phyloP scores from a whole-genome alignment of 2,888 invertebrate genomes.

The Drosophila fungiperda region DNA sequence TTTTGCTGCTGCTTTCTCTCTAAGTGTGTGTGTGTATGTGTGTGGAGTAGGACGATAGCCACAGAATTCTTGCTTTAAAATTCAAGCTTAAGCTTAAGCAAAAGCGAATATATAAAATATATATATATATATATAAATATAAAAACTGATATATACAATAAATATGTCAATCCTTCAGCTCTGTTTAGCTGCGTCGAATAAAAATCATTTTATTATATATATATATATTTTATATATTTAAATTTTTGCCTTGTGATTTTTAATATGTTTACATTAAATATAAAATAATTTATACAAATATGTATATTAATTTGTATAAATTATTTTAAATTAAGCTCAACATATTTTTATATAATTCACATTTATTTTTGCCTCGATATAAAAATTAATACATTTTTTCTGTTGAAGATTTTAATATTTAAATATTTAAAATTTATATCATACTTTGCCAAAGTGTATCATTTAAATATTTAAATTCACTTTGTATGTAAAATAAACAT shows the following conservation, averaged over 20 bases:
- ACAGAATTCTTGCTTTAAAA: constrained; percentile 46
- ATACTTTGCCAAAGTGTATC: background rate
- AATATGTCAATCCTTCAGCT: background rate
- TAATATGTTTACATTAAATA: background rate
- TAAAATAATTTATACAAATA: no score
- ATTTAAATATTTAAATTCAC: background rate
- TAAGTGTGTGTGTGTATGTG: constrained; percentile 6
- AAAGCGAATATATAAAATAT: background rate
- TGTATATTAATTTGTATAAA: no score
- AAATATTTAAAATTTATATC: background rate
- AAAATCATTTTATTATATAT: background rate
- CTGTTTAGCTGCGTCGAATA: background rate
- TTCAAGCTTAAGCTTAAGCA: constrained; percentile 23
- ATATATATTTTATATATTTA: no score
- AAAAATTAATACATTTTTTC: background rate
- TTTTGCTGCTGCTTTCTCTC: constrained; percentile 19
- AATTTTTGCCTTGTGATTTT: background rate
- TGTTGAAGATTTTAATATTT: background rate
- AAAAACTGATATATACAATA: background rate
- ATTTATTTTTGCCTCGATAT: background rate
- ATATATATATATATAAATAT: background rate
- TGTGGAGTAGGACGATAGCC: constrained; percentile 42
- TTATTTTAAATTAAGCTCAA: no score
- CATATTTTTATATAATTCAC: background rate
- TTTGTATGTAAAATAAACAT: background rate